Evolutionary conservation across 1,140 invertebrate species (phyloP).

Genomic region (Monochamus saltuarius): DNA sequence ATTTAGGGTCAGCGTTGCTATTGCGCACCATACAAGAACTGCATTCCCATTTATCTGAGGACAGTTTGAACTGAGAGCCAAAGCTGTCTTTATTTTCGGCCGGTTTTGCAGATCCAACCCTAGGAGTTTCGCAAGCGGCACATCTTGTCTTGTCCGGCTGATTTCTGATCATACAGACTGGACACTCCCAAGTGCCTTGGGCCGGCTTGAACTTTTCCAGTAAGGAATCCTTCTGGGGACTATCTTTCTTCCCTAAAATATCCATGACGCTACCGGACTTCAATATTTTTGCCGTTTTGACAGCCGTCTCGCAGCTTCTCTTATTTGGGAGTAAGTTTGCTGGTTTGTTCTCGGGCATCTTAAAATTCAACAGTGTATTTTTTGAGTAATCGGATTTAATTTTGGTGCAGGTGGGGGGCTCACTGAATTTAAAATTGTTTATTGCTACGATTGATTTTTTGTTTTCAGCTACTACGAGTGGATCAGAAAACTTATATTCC

Average conservation of each 20-base stretch:
- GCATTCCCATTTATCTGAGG: conserved; percentile 62
- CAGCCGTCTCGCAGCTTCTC: conserved; percentile 25
- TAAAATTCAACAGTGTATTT: neutral
- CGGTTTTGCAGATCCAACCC: conserved; percentile 26
- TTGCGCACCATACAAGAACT: conserved; percentile 61
- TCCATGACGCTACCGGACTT: conserved; percentile 50
- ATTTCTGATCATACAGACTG: conserved; percentile 65
- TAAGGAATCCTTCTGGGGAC: conserved; percentile 24
- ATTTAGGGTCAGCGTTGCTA: conserved; percentile 54
- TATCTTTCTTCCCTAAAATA: conserved; percentile 13
- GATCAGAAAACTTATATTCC: conserved; percentile 45
- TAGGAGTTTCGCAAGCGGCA: conserved; percentile 61
- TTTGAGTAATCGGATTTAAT: conserved; percentile 16
- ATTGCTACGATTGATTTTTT: conserved; percentile 48
- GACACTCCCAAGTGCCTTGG: conserved; percentile 57
- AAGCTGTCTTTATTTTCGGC: conserved; percentile 42
- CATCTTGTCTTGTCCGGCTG: conserved; percentile 59
- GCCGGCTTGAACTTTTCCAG: conserved; percentile 46
- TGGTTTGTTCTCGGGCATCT: conserved; percentile 1
- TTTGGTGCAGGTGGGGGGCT: conserved; percentile 50
- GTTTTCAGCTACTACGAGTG: conserved; percentile 43
- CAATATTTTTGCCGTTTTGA: conserved; percentile 18
- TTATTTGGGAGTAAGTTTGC: neutral
- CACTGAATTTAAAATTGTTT: conserved; percentile 60
- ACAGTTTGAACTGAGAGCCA: conserved; percentile 58